Evolutionary conservation across 1,140 invertebrate genomes (phyloP).

Genomic region (Octopus sinensis): DNA sequence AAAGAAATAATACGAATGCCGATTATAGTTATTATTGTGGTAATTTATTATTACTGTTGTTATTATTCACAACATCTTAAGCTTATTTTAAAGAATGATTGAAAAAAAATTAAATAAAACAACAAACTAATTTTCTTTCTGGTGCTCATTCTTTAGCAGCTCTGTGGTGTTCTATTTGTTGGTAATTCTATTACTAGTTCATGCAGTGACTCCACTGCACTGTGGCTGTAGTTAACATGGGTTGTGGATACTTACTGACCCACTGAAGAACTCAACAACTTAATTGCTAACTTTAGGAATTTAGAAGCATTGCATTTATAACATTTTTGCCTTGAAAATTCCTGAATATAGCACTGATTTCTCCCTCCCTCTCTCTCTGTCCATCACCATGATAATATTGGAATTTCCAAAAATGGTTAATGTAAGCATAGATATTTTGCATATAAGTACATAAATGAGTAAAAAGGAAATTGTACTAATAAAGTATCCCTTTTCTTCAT

Average conservation of each 20-base stretch:
- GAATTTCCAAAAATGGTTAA: background rate
- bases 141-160: background rate
- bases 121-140: background rate
- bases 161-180: background rate
- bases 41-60: background rate
- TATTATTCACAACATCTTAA: background rate
- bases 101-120: background rate
- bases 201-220: background rate
- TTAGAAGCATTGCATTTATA: constrained; percentile 8
- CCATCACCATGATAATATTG: constrained; percentile 3
- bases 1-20: background rate
- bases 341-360: constrained; percentile 14
- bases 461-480: too few relatives aligned
- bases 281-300: constrained; percentile 14
- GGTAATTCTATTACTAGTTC: background rate
- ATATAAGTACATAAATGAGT: background rate
- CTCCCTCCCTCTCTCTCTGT: background rate
- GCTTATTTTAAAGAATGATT: background rate
- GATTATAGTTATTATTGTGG: background rate
- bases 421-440: constrained; percentile 10
- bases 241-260: background rate
- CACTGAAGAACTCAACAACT: background rate
- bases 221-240: constrained; percentile 10
- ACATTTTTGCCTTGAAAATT: constrained; percentile 13
- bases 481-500: background rate